Conservation (phyloP, 2,113 vertebrate genomes). For the Cebidichthys violaceus region DNA sequence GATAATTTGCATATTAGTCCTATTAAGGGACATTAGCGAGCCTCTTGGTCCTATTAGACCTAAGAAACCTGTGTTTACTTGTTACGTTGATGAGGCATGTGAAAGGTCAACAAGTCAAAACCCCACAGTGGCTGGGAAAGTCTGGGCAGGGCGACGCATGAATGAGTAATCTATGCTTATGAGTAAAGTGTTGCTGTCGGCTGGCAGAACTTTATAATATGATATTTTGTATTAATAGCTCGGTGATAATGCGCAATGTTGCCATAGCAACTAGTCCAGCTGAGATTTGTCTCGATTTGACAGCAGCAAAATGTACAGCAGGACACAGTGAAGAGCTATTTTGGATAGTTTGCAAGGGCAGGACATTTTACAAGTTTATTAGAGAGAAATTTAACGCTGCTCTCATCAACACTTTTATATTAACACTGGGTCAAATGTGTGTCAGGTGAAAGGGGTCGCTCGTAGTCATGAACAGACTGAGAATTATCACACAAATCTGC, state of each 20-base stretch:
- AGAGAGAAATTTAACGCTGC: not conserved
- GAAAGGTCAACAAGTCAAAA: constrained; percentile 53
- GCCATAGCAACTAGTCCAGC: constrained; percentile 16
- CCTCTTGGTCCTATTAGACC: constrained; percentile 42
- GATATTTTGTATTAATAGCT: constrained; percentile 30
- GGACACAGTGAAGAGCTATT: not conserved
- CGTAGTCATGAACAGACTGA: not conserved
- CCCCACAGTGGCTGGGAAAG: constrained; percentile 1
- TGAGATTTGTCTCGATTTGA: constrained; percentile 17
- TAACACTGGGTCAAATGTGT: not conserved
- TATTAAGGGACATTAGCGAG: constrained; percentile 64
- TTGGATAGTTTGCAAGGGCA: not conserved
- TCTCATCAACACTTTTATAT: not conserved
- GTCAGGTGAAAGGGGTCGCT: not conserved
- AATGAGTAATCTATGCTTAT: constrained; percentile 32
- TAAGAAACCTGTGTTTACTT: constrained; percentile 49
- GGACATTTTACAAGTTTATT: not conserved
- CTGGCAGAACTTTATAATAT: not conserved
- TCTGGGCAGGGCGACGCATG: constrained; percentile 18
- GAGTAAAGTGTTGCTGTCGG: not conserved
- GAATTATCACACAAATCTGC: not conserved
- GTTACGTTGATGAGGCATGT: constrained; percentile 46
- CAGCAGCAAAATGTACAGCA: not conserved
- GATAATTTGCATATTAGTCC: constrained; percentile 67
- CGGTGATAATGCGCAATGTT: constrained; percentile 4